Evolutionary conservation across 1,140 invertebrate genomes (phyloP), one percentile per base, ranked within the genome.

Genomic region (Drosophila oshimai): DNA sequence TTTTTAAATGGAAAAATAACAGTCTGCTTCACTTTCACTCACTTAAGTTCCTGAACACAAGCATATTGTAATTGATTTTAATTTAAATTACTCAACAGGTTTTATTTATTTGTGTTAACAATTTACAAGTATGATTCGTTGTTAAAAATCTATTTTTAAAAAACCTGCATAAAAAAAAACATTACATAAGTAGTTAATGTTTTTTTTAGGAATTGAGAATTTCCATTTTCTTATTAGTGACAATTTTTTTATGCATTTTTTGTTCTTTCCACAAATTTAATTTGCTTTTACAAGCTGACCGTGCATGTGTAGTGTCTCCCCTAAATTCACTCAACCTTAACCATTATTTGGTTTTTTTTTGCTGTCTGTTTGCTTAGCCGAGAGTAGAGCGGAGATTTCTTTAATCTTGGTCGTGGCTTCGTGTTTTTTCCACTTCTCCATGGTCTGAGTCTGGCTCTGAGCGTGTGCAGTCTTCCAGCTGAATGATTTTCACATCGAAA

Each of bases 381-480:
- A 60, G 39, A 62, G 60, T 39, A 9, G 33, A 42, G 49, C 68
- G 3, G 28, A 61, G 54, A 61, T 72, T 49, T 54, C 41, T 80
- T 80, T 80, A 62, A 58, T 58, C 74, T 73, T 31, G 28, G 37
- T 65, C 41, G 47, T 58, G 47, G 36, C 74, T 58, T 53, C 34
- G 42, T 65, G 61, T 45, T 58, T 53, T 39, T 42, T 20, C 17
- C 22, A 34, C 33, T 37, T 50, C 46, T 17, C 31, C 39, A 7
- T 29, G 9, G 4, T 60, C 12, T 68, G 9, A 18, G 9, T 53
- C 20, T 39, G 28, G 15, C 46, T 64, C 60, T 18, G 50, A 49
- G 46, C 46, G 74, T 89, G 79, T 79, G 80, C 84, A 88, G 60
- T 88, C 84, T 88, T 88, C 84, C 84, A 88, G 86, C 72, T 88